Conservation (phyloP, 2,113 vertebrate genomes). For the Apodemus speciosus region DNA sequence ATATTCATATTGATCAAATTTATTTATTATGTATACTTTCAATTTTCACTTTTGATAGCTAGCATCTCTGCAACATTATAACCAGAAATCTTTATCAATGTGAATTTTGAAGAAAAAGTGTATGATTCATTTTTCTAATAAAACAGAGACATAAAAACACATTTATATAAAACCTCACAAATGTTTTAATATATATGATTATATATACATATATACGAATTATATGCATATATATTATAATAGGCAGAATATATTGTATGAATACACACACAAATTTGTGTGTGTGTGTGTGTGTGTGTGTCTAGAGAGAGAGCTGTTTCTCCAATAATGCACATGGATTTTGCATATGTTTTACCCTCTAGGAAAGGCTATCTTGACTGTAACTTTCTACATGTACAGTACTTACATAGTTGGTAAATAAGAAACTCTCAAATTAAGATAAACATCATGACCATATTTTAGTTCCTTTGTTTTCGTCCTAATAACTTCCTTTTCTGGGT, state of each 20-base stretch:
- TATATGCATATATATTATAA: too few relatives aligned
- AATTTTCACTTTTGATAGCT: neutral
- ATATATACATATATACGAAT: neutral
- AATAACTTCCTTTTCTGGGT: neutral
- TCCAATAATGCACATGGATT: neutral
- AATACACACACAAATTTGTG: neutral
- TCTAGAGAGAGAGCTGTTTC: neutral
- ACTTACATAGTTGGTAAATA: too few relatives aligned
- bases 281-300: too few relatives aligned
- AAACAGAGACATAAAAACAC: neutral
- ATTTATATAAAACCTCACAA: neutral
- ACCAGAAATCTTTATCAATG: neutral
- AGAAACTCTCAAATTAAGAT: neutral
- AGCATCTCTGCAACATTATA: neutral
- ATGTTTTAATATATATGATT: neutral
- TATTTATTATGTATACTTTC: neutral
- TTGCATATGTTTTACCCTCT: too few relatives aligned
- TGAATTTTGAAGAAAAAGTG: neutral
- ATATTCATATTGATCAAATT: neutral
- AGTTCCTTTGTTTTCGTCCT: neutral
- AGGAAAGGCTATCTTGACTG: too few relatives aligned
- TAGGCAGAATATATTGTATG: neutral
- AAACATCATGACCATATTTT: neutral
- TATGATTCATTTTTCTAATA: neutral
- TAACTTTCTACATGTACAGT: neutral